A percentile compares a stretch with the other conserved stretches of the same genome.
These are phyloP conservation scores for Drosophila trichaetosa DNA, from an alignment of 2,888 invertebrate species.

Conservation along the genomic window DNA sequence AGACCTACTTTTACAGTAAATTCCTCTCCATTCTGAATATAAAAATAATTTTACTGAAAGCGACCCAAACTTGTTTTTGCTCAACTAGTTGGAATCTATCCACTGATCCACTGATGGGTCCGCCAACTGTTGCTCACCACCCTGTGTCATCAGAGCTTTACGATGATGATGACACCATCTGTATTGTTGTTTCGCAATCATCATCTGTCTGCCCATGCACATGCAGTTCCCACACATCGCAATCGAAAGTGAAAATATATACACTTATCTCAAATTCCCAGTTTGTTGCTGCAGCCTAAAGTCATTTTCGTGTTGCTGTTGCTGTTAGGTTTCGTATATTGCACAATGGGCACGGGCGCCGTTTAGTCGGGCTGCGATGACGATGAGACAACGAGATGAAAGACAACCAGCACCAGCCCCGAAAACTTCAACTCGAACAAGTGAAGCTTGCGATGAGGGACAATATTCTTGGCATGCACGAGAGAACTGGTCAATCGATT, in stretches of 20 bases:
- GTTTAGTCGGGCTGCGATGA: slow-evolving; percentile 21
- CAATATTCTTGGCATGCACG: slow-evolving; percentile 67
- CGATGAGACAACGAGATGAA: slow-evolving; percentile 37
- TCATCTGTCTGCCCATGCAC: slow-evolving; percentile 33
- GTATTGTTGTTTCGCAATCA: slow-evolving; percentile 11
- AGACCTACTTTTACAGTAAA: background rate
- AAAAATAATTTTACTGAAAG: background rate
- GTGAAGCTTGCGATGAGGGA: slow-evolving; percentile 23
- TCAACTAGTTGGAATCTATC: background rate
- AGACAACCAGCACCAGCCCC: slow-evolving; percentile 24
- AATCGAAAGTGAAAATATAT: slow-evolving; percentile 68
- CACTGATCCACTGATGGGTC: too few species aligned
- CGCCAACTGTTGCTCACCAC: background rate
- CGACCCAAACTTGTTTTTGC: background rate
- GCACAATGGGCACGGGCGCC: slow-evolving; percentile 64
- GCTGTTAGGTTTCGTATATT: slow-evolving; percentile 52
- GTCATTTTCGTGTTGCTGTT: slow-evolving; percentile 39
- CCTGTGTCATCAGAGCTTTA: slow-evolving; percentile 6
- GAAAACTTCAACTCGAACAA: slow-evolving; percentile 34
- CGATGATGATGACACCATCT: slow-evolving; percentile 25
- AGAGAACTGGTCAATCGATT: slow-evolving; percentile 72
- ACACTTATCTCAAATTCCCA: slow-evolving; percentile 34
- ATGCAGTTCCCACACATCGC: slow-evolving; percentile 55
- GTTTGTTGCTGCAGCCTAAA: slow-evolving; percentile 29
- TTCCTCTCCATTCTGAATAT: background rate